Base-by-base conservation (phyloP, 2,797 vertebrate genomes). In the Liparis tanakae region DNA sequence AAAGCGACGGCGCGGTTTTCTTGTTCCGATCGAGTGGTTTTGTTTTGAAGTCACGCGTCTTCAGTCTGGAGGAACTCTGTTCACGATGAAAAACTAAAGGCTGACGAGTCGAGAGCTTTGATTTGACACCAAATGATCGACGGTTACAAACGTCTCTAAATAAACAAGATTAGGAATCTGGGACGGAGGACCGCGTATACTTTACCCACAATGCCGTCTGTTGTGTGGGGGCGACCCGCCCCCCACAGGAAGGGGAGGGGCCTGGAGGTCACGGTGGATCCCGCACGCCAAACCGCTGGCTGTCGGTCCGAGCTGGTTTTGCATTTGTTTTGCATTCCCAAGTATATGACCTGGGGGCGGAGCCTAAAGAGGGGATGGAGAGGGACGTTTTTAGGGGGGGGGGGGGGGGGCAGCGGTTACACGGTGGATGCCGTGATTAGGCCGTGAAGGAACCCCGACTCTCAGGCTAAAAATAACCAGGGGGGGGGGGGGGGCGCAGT, bases 211-310 rank as follows among this genome's bases (percentile, higher is more conserved):
- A 81, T 67, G 68, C 62, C 66, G 74, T 34, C 69, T 81, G 22
- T 30, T 55, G 25, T 30, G 63, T 76, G 80, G 80, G 67, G 73
- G 81, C 57, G 58, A 71, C 72, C 82, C 57, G 18, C 84, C 85
- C 85, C 80, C 62, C 30, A 37, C 88, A 84, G 90, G 90, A 91
- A 86, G 87, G 86, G 89, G 39, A 39, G 85, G 90, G 70, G 89
- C 91, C 91, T 90, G 91, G 88, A 91, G 91, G 90, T 92, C 86
- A 90, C 9, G 80, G 85, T 82, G 85, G 68, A 66, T 82, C 87
- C 78, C 80, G 92, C 90, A 92, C 90, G 92, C 91, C 88, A 92
- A 93, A 93, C 88, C 90, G 89, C 91, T 91, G 90, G 91, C 90
- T 89, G 86, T 87, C 73, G 82, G 39, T 69, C 33, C 81, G 25